phyloP scores from a whole-genome alignment of 2,797 vertebrate species.

The Scyliorhinus canicula region DNA sequence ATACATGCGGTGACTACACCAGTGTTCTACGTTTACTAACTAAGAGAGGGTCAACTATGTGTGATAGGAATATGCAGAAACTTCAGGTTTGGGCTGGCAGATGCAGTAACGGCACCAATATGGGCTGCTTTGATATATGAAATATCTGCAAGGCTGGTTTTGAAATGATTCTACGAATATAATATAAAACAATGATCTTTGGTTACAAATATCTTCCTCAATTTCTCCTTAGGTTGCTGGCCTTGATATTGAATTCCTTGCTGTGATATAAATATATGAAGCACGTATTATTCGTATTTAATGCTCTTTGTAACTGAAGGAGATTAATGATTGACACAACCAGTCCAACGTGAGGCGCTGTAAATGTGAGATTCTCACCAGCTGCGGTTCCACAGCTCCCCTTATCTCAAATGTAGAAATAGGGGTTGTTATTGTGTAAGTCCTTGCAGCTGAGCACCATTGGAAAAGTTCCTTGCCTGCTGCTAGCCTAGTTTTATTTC shows the following conservation, averaged over 20 bases:
- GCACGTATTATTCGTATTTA: background rate
- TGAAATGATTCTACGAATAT: background rate
- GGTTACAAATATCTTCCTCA: background rate
- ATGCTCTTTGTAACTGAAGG: background rate
- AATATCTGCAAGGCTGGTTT: background rate
- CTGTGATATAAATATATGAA: background rate
- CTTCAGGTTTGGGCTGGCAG: background rate
- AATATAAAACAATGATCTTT: background rate
- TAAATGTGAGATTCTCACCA: background rate
- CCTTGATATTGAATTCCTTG: background rate
- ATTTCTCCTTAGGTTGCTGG: background rate
- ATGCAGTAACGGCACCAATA: too few species aligned
- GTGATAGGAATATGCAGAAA: background rate
- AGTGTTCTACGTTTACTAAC: too few species aligned
- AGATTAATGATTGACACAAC: slow-evolving; percentile 13
- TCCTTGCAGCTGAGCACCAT: background rate
- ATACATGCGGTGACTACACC: background rate
- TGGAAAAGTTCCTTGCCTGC: too few species aligned
- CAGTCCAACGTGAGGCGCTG: background rate
- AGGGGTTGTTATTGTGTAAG: background rate
- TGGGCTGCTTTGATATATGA: background rate
- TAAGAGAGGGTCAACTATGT: too few species aligned
- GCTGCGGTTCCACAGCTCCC: background rate
- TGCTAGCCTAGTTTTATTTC: background rate
- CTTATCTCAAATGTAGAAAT: slow-evolving; percentile 25